phyloP scores from a whole-genome alignment of 2,113 vertebrate species.

The Lates calcarifer region DNA sequence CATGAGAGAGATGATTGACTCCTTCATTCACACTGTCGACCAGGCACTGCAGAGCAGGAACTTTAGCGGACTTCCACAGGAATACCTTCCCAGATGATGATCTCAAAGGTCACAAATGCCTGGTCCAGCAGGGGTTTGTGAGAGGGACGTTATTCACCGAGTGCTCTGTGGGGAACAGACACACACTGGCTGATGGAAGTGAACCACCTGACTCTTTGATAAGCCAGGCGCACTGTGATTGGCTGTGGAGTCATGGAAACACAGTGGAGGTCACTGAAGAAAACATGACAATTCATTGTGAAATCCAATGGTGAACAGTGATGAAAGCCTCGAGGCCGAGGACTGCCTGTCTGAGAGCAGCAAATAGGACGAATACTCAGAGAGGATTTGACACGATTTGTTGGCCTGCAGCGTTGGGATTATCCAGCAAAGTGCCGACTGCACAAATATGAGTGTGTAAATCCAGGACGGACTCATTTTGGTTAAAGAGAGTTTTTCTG shows the following conservation, averaged over 20 bases:
- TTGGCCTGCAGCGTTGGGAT: constrained; percentile 41
- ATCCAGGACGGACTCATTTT: constrained; percentile 26
- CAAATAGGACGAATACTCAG: constrained; percentile 34
- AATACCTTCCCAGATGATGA: constrained; percentile 93
- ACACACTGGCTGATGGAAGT: constrained; percentile 29
- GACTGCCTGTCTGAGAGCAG: constrained; percentile 35
- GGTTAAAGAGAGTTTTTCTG: constrained; percentile 2
- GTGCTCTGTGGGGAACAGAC: constrained; percentile 22
- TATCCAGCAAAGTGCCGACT: constrained; percentile 37
- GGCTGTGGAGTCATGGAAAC: constrained; percentile 17
- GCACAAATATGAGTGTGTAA: constrained; percentile 31
- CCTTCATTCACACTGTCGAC: constrained; percentile 90
- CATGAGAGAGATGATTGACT: constrained; percentile 89
- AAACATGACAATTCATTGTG: constrained; percentile 38
- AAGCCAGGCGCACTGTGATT: constrained; percentile 35
- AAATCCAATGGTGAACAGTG: constrained; percentile 13
- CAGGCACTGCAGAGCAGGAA: constrained; percentile 88
- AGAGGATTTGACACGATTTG: constrained; percentile 58
- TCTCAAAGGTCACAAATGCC: constrained; percentile 37
- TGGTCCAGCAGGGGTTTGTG: constrained; percentile 12
- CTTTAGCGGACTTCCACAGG: constrained; percentile 89
- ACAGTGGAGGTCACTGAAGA: constrained; percentile 29
- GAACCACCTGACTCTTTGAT: constrained; percentile 44
- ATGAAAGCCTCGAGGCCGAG: constrained; percentile 20
- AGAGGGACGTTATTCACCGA: constrained; percentile 7